Conservation (phyloP, 2,113 vertebrate species). For the Asarcornis scutulata region DNA sequence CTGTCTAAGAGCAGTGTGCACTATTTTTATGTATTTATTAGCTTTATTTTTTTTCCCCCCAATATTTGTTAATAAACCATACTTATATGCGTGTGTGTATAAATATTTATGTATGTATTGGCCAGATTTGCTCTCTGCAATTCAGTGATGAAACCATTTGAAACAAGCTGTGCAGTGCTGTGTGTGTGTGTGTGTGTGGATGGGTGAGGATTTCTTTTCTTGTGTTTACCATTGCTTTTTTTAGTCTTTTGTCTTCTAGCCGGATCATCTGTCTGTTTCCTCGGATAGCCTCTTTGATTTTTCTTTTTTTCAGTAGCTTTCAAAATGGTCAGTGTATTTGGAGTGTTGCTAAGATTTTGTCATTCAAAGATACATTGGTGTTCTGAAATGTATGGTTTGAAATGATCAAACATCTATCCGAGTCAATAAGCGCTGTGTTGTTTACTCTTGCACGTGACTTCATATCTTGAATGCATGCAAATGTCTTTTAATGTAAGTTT, state of each 20-base stretch:
- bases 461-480: conserved; percentile 27
- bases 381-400: conserved; percentile 58
- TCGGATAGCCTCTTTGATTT: conserved; percentile 46
- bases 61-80: not conserved
- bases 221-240: conserved; percentile 30
- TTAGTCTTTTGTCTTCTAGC: conserved; percentile 23
- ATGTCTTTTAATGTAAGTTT: conserved; percentile 48
- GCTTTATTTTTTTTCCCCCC: not conserved
- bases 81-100: too few relatives aligned
- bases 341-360: conserved; percentile 44
- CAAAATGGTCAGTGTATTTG: not conserved
- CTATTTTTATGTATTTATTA: not conserved
- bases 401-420: conserved; percentile 35
- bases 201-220: conserved; percentile 12
- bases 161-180: conserved; percentile 9
- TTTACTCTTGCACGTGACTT: conserved; percentile 49
- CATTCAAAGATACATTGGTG: conserved; percentile 65
- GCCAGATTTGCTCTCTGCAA: not conserved
- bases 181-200: conserved; percentile 8
- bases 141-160: conserved; percentile 3
- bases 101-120: not conserved
- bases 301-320: not conserved
- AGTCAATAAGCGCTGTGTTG: conserved; percentile 9
- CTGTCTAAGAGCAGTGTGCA: not conserved
- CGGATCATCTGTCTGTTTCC: conserved; percentile 41